These are phyloP conservation scores for Butorides virescens DNA, from an alignment of 2,113 vertebrate species.

Conservation along the genomic window DNA sequence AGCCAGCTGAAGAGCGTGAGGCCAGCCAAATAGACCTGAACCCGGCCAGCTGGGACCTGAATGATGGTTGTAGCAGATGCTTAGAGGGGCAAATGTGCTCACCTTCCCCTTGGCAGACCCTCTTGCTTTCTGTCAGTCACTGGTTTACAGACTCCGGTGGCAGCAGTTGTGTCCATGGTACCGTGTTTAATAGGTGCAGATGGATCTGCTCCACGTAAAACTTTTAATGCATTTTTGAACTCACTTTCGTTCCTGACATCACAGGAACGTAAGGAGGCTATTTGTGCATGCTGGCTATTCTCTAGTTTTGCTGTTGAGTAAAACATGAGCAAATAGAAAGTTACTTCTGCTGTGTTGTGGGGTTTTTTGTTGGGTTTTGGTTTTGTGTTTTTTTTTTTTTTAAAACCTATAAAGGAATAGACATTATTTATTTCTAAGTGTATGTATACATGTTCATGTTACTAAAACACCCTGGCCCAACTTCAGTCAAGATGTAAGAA, in stretches of 20 bases:
- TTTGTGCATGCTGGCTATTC: rapidly evolving
- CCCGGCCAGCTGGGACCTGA: neutral
- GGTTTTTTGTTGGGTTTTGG: neutral
- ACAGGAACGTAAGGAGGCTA: neutral
- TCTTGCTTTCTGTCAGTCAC: neutral
- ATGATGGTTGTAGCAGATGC: neutral
- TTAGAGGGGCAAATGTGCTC: neutral
- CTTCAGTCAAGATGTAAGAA: neutral
- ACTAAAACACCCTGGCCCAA: neutral
- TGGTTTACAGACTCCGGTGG: neutral
- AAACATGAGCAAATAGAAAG: neutral
- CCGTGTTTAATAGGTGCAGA: neutral
- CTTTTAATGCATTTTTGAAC: neutral
- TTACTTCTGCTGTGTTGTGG: neutral
- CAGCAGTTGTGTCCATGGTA: neutral
- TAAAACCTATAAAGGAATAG: neutral
- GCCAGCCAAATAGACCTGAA: neutral
- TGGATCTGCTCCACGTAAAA: neutral
- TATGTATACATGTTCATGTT: neutral
- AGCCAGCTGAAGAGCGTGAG: neutral
- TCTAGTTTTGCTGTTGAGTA: neutral
- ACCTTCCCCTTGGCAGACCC: neutral
- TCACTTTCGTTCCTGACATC: neutral
- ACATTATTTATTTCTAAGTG: neutral
- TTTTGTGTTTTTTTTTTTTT: neutral